phyloP scores from a whole-genome alignment of 2,888 invertebrate species.

The Dasysyrphus tricinctus region DNA sequence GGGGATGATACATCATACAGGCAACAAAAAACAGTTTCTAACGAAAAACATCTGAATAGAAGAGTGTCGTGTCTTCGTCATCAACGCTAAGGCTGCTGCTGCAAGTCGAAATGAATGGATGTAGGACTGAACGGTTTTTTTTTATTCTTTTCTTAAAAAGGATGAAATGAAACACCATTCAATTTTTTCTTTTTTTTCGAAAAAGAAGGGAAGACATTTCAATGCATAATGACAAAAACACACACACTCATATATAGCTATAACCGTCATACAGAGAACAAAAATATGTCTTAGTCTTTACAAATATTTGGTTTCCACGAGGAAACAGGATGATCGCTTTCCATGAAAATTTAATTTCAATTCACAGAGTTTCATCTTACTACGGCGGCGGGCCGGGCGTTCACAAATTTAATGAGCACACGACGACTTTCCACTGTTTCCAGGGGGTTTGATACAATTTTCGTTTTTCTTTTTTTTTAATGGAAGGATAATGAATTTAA shows the following conservation, averaged over 20 bases:
- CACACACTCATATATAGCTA: conserved; percentile 1
- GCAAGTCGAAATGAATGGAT: conserved; percentile 15
- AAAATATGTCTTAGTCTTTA: conserved; percentile 41
- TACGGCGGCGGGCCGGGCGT: too few species aligned
- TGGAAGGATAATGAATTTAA: conserved; percentile 21
- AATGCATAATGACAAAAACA: conserved; percentile 59
- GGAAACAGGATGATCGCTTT: conserved; percentile 56
- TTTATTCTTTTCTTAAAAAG: conserved; percentile 36
- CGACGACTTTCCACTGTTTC: neutral
- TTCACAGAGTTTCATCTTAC: conserved; percentile 52
- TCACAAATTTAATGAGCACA: conserved; percentile 43
- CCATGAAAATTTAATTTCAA: conserved; percentile 72
- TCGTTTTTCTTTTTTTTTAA: neutral
- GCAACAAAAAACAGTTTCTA: conserved; percentile 4
- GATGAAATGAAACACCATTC: conserved; percentile 48
- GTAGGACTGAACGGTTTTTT: conserved; percentile 17
- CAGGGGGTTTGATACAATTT: neutral
- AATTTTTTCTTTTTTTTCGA: neutral
- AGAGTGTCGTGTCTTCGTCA: conserved; percentile 9
- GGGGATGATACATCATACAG: neutral
- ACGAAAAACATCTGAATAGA: conserved; percentile 44
- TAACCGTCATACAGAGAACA: neutral
- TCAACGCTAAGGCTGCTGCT: conserved; percentile 6
- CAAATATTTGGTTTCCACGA: conserved; percentile 58
- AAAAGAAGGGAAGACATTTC: conserved; percentile 46